Percentiles rank a stretch among this genome's conserved stretches.
phyloP scores from a whole-genome alignment of 2,113 vertebrate species.

The Phocoena phocoena region DNA sequence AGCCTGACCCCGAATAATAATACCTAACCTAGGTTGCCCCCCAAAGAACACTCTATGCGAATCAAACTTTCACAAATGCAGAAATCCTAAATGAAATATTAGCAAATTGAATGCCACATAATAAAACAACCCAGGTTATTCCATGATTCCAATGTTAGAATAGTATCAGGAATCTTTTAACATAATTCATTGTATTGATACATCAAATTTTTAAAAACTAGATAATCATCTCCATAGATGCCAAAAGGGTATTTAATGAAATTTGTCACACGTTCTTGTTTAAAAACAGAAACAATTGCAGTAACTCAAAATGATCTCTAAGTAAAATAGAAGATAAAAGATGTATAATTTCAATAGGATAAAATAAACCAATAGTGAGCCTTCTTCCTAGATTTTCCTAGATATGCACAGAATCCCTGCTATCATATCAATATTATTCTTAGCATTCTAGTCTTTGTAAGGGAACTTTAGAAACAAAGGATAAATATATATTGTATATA shows the following conservation, averaged over 20 bases:
- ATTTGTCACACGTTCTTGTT: neutral
- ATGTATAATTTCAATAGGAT: neutral
- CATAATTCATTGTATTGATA: neutral
- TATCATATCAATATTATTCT: neutral
- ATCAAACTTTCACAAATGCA: neutral
- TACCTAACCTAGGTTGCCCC: neutral
- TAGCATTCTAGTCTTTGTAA: neutral
- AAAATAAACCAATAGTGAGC: neutral
- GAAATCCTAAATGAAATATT: neutral
- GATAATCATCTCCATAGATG: neutral
- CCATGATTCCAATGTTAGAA: neutral
- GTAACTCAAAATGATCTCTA: neutral
- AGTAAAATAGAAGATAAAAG: neutral
- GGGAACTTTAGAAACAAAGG: neutral
- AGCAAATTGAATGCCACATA: neutral
- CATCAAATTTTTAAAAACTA: neutral
- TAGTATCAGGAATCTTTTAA: neutral
- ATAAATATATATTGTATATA: neutral
- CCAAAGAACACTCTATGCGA: neutral
- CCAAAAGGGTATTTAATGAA: neutral
- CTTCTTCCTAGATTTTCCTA: neutral
- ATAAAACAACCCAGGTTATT: neutral
- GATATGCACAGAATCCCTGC: neutral
- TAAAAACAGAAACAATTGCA: neutral
- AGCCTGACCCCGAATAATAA: neutral